A percentile compares a stretch with the other conserved stretches of the same genome.
These are phyloP conservation scores for Argentina silus DNA, from an alignment of 2,797 vertebrate species.

Conservation along the genomic window DNA sequence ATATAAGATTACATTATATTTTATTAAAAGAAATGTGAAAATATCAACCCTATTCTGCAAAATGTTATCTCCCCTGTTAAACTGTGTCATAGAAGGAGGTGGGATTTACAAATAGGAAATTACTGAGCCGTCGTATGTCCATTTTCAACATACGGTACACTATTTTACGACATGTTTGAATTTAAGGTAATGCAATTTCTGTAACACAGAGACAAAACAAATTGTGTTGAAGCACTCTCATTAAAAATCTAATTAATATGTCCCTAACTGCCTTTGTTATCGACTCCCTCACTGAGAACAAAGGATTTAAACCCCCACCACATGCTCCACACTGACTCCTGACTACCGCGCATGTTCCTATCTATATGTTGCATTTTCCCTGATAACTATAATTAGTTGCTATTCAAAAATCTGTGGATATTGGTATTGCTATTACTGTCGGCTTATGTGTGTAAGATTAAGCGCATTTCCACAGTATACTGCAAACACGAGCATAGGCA, in stretches of 20 bases:
- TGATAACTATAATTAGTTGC: slow-evolving; percentile 9
- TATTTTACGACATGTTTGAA: slow-evolving; percentile 38
- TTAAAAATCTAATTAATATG: slow-evolving; percentile 68
- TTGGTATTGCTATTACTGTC: not conserved
- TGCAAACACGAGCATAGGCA: no score
- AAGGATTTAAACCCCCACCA: slow-evolving; percentile 50
- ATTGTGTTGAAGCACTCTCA: slow-evolving; percentile 40
- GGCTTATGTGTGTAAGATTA: not conserved
- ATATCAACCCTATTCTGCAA: not conserved
- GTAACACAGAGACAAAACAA: slow-evolving; percentile 35
- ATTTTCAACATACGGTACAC: slow-evolving; percentile 7
- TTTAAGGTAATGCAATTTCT: slow-evolving; percentile 30
- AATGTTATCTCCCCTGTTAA: no score
- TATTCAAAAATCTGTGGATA: not conserved
- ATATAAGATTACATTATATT: no score
- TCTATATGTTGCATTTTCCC: slow-evolving; percentile 17
- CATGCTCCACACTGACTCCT: not conserved
- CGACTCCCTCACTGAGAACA: slow-evolving; percentile 63
- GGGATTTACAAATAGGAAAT: slow-evolving; percentile 30
- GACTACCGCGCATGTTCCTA: not conserved
- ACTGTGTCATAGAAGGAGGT: not conserved
- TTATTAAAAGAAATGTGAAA: no score
- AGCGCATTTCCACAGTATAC: not conserved
- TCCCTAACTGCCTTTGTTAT: slow-evolving; percentile 67
- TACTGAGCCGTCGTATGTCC: not conserved